Conservation (phyloP, 2,113 vertebrate species). For the Colistium nudipinnis region DNA sequence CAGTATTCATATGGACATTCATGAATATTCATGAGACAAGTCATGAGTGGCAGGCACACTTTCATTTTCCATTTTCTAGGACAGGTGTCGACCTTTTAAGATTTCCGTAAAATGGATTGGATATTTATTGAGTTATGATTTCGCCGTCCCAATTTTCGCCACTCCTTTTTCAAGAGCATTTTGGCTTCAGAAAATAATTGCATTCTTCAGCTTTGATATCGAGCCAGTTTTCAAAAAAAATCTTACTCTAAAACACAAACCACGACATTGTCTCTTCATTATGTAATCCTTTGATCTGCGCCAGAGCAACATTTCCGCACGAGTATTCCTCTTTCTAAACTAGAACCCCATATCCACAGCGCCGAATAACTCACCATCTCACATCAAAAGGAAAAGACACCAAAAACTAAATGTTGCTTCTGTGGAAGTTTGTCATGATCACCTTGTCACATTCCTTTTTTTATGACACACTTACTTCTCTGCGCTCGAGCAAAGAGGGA, state of each 20-base stretch:
- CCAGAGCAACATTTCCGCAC: conserved; percentile 23
- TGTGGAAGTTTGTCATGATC: conserved; percentile 44
- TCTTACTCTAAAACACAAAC: conserved; percentile 32
- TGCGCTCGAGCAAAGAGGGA: background rate
- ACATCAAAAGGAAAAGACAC: conserved; percentile 49
- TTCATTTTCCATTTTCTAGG: background rate
- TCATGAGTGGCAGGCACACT: background rate
- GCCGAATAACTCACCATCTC: conserved; percentile 4
- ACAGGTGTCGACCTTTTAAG: conserved; percentile 8
- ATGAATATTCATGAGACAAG: conserved; percentile 17
- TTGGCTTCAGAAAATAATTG: conserved; percentile 43
- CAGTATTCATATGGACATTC: conserved; percentile 3
- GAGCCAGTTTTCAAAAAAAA: conserved; percentile 20
- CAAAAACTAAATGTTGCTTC: conserved; percentile 11
- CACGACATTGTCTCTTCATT: conserved; percentile 35
- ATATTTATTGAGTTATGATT: background rate
- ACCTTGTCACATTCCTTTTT: conserved; percentile 30
- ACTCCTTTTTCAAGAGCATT: background rate
- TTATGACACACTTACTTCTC: conserved; percentile 23
- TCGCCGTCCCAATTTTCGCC: conserved; percentile 22
- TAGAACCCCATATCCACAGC: background rate
- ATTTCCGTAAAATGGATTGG: background rate
- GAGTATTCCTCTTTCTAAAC: conserved; percentile 14
- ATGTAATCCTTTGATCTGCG: conserved; percentile 54
- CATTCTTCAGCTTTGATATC: conserved; percentile 40